phyloP scores from a whole-genome alignment of 2,113 vertebrate species.

The Orientallactaga bullata region DNA sequence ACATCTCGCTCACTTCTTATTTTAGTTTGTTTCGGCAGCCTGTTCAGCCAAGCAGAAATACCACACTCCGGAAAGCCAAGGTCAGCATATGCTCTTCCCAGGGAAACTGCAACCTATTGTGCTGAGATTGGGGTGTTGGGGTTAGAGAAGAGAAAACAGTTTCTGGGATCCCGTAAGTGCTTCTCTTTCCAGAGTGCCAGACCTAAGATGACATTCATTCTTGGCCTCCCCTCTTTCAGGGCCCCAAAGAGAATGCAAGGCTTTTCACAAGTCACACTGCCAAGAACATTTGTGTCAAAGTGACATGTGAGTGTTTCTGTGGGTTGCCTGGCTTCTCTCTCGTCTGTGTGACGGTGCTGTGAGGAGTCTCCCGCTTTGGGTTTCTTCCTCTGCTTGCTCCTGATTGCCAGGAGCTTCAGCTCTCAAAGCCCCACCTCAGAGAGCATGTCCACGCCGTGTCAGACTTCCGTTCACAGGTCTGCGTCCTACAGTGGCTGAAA shows the following conservation, averaged over 20 bases:
- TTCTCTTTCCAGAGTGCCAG: conserved; percentile 30
- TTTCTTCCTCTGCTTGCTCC: background rate
- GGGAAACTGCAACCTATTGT: conserved; percentile 75
- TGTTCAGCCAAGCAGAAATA: conserved; percentile 77
- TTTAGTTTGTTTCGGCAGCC: conserved; percentile 53
- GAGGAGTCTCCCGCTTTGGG: background rate
- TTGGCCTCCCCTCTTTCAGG: background rate
- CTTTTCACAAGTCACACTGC: conserved; percentile 48
- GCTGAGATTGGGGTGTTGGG: conserved; percentile 67
- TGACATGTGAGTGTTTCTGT: background rate
- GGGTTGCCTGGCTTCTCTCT: background rate
- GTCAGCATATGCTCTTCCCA: conserved; percentile 79
- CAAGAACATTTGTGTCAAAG: background rate
- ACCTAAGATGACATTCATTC: conserved; percentile 43
- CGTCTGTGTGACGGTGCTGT: background rate
- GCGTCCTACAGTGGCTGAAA: background rate
- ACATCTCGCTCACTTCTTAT: conserved; percentile 41
- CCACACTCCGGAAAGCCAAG: conserved; percentile 64
- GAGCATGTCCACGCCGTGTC: background rate
- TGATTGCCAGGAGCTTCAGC: background rate
- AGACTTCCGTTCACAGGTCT: background rate
- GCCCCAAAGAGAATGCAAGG: background rate
- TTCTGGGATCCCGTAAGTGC: conserved; percentile 40
- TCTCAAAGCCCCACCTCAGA: background rate
- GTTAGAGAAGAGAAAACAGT: conserved; percentile 43